These are phyloP conservation scores for Mus caroli DNA, from an alignment of 2,797 vertebrate species.

Conservation along the genomic window DNA sequence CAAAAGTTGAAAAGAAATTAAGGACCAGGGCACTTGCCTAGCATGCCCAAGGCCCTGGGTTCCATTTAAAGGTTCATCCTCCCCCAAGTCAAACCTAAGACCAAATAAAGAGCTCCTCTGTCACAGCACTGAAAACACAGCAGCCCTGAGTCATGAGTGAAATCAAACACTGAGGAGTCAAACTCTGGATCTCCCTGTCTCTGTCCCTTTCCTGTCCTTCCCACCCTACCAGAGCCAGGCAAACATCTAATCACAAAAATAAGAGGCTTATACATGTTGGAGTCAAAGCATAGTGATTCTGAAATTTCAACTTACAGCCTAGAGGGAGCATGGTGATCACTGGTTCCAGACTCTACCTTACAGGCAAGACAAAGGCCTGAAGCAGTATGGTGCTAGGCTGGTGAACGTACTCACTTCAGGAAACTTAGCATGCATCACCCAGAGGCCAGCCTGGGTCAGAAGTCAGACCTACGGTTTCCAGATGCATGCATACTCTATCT, in stretches of 20 bases:
- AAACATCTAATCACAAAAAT: background rate
- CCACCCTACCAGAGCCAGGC: background rate
- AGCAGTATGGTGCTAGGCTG: background rate
- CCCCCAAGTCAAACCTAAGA: background rate
- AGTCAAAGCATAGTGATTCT: background rate
- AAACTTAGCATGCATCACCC: background rate
- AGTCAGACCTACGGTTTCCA: background rate
- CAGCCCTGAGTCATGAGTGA: background rate
- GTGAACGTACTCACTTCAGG: background rate
- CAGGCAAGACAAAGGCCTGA: background rate
- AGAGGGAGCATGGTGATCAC: background rate
- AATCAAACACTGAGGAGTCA: background rate
- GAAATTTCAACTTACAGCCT: background rate
- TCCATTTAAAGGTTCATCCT: background rate
- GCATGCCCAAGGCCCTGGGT: background rate
- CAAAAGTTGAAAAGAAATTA: conserved; percentile 33
- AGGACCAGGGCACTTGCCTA: background rate
- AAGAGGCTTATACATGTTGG: background rate
- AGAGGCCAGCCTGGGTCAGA: background rate
- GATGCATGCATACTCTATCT: background rate
- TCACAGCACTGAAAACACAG: background rate
- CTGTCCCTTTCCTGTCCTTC: background rate
- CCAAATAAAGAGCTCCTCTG: conserved; percentile 46
- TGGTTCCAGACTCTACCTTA: background rate
- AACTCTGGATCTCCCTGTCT: background rate